phyloP scores from a whole-genome alignment of 2,113 vertebrate species.

The Microcebus lehilahytsara region DNA sequence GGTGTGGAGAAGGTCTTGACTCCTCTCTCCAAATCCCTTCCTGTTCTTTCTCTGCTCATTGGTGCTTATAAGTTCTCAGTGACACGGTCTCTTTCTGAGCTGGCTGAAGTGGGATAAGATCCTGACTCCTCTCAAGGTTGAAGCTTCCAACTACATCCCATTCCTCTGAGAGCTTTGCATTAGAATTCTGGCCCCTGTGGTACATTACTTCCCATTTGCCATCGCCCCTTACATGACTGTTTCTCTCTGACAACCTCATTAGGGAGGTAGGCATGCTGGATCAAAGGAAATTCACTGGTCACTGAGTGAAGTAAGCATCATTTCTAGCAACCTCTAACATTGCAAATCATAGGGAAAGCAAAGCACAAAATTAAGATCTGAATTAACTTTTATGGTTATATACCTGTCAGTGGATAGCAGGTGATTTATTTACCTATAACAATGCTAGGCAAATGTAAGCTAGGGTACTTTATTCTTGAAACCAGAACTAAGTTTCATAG shows the following conservation, averaged over 20 bases:
- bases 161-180: not conserved
- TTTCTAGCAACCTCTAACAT: not conserved
- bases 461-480: not conserved
- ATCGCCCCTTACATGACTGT: fast-evolving
- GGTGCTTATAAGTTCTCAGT: not conserved
- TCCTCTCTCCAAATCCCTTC: not conserved
- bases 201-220: not conserved
- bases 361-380: not conserved
- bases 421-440: not conserved
- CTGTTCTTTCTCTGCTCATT: not conserved
- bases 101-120: not conserved
- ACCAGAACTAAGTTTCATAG: not conserved
- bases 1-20: not conserved
- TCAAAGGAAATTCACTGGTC: not conserved
- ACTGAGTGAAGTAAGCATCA: not conserved
- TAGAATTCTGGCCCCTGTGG: not conserved
- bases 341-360: not conserved
- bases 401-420: not conserved
- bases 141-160: not conserved
- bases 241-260: not conserved
- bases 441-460: fast-evolving
- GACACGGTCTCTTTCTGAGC: not conserved
- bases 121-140: not conserved
- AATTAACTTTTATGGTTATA: not conserved
- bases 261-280: not conserved